Conservation (phyloP, 1,140 invertebrate genomes). For the Harlomillsia oculata region DNA sequence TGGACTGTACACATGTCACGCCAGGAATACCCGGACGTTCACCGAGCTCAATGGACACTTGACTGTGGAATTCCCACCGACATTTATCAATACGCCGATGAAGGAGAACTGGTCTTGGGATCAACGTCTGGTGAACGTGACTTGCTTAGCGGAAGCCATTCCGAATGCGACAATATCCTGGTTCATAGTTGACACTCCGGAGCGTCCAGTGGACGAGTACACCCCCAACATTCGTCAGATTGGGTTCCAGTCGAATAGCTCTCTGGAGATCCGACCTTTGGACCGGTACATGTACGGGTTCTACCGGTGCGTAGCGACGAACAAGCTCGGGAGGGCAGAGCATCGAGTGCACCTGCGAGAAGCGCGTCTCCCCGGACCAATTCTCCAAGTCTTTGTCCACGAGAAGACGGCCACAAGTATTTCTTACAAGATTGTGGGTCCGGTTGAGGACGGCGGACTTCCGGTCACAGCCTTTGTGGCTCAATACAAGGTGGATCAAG, state of each 20-base stretch:
- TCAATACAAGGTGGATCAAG: slow-evolving; percentile 56
- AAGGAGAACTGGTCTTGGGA: slow-evolving; percentile 70
- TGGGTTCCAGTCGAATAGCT: slow-evolving; percentile 58
- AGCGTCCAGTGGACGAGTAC: slow-evolving; percentile 41
- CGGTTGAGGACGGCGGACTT: slow-evolving; percentile 59
- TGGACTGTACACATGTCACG: slow-evolving; percentile 79
- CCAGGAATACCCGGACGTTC: slow-evolving; percentile 51
- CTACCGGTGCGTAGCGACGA: slow-evolving; percentile 74
- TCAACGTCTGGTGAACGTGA: slow-evolving; percentile 65
- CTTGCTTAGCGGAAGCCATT: slow-evolving; percentile 77
- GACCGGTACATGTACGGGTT: slow-evolving; percentile 56
- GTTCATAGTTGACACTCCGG: slow-evolving; percentile 47
- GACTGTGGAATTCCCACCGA: slow-evolving; percentile 69
- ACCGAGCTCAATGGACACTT: slow-evolving; percentile 54
- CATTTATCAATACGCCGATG: slow-evolving; percentile 58
- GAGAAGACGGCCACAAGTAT: slow-evolving; percentile 67
- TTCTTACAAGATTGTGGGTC: slow-evolving; percentile 62
- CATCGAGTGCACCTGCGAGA: slow-evolving; percentile 60
- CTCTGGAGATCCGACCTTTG: slow-evolving; percentile 49
- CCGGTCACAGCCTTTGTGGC: slow-evolving; percentile 60
- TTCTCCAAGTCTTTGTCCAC: slow-evolving; percentile 51
- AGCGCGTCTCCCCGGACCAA: slow-evolving; percentile 50
- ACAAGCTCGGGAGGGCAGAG: slow-evolving; percentile 57
- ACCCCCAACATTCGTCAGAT: slow-evolving; percentile 50
- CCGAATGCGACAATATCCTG: slow-evolving; percentile 85